These are phyloP conservation scores for Rhincodon typus DNA, from an alignment of 2,797 vertebrate genomes.

Conservation along the genomic window DNA sequence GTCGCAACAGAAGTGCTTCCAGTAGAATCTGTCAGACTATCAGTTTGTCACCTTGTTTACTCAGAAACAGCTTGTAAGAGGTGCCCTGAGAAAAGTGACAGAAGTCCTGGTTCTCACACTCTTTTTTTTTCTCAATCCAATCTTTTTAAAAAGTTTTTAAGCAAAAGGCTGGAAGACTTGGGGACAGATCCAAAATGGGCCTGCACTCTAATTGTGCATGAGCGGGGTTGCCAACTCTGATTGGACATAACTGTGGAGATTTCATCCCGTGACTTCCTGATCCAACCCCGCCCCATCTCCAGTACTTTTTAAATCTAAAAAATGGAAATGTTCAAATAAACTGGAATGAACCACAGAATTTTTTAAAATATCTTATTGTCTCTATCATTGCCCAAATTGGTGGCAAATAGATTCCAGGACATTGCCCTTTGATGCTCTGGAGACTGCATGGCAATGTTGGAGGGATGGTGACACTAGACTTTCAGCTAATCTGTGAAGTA, in stretches of 20 bases:
- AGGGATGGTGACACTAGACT: background rate
- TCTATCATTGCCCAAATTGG: background rate
- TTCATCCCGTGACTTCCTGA: background rate
- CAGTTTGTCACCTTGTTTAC: slow-evolving; percentile 4
- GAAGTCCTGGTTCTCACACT: too few species aligned
- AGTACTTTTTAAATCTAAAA: background rate
- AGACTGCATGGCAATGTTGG: too few species aligned
- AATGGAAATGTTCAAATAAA: background rate
- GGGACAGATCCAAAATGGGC: background rate
- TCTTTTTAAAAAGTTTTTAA: background rate
- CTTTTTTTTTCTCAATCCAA: background rate
- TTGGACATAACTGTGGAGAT: background rate
- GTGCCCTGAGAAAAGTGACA: background rate
- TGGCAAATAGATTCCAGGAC: background rate
- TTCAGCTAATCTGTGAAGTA: background rate
- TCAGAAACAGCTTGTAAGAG: background rate
- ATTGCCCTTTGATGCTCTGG: background rate
- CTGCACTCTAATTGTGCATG: too few species aligned
- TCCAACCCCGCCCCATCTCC: background rate
- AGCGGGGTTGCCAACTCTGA: background rate
- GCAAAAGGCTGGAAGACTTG: background rate
- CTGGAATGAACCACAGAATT: background rate
- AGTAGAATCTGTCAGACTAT: background rate
- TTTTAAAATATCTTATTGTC: background rate
- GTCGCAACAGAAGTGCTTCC: background rate